phyloP scores from a whole-genome alignment of 2,888 invertebrate species.

The Dryocosmus kuriphilus region DNA sequence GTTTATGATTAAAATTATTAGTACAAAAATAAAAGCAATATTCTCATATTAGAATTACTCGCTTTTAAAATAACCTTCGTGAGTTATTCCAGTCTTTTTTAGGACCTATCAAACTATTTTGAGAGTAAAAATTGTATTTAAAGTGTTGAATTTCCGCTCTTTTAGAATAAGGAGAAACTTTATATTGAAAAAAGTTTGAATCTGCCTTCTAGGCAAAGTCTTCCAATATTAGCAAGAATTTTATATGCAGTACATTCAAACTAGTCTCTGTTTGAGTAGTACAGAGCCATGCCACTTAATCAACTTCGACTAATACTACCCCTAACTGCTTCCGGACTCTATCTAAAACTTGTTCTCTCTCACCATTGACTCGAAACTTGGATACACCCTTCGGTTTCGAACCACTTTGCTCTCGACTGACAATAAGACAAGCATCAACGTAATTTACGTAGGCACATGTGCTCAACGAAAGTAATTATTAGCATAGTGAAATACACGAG shows the following conservation, averaged over 20 bases:
- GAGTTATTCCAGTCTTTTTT: too few species aligned
- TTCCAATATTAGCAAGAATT: neutral
- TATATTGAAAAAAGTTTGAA: too few species aligned
- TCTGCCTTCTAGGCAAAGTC: too few species aligned
- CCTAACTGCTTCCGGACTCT: conserved; percentile 1
- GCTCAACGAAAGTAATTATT: neutral
- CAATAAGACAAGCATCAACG: conserved; percentile 7
- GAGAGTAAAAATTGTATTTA: too few species aligned
- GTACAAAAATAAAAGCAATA: too few species aligned
- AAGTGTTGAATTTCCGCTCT: too few species aligned
- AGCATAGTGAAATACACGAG: neutral
- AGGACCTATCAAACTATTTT: too few species aligned
- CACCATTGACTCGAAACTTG: neutral
- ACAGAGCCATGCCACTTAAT: neutral
- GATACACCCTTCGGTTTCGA: neutral
- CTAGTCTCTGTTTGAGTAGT: conserved; percentile 1
- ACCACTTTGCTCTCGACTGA: neutral
- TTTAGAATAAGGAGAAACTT: too few species aligned
- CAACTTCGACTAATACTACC: neutral
- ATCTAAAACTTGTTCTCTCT: neutral
- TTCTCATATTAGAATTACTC: too few species aligned
- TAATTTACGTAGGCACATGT: neutral
- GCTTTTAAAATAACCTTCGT: too few species aligned
- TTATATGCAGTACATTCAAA: neutral
- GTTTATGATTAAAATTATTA: too few species aligned